Base-by-base conservation (phyloP, 2,888 invertebrate species). In the Yponomeuta cagnagella region DNA sequence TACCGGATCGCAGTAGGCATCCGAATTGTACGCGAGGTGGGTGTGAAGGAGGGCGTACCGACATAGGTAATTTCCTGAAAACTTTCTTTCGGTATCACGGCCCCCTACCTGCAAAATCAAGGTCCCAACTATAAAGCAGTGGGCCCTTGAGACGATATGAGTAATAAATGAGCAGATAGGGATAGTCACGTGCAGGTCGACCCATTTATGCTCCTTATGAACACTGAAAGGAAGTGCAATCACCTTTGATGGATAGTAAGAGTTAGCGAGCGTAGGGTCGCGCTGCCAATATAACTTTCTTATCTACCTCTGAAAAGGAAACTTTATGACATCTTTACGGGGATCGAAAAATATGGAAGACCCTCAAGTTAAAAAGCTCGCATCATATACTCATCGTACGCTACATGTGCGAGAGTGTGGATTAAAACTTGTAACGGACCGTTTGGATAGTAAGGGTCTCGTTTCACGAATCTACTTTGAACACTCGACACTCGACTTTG, bases 271-370 rank as follows among this genome's bases (percentile, higher is more conserved):
- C 79, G 82, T 79, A 83, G 86, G 87, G 86, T 81, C 86, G 79
- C 82, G 76, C 80, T 83, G 76, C 82, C 83, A 84, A 83, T 86
- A 86, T 85, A 87, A 88, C 87, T 88, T 87, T 84, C 88, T 88
- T 88, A 87, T 88, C 86, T 88, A 79, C 84, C 83, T 86, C 75
- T 81, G 80, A 58, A 83, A 85, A 82, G 81, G 83, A 82, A 88
- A 87, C 85, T 86, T 88, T 87, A 86, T 87, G 88, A 88, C 87
- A 87, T 87, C 86, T 87, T 88, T 86, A 87, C 83, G 85, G 78
- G 82, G 86, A 85, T 83, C 85, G 83, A 86, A 88, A 87, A 86
- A 88, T 88, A 87, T 87, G 85, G 84, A 81, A 63, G 70, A 63
- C 23, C 70, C 70, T 70, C 63, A 63, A 37, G 37, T 37, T 70